Conservation (phyloP, 2,113 vertebrate species). For the Gracilinanus agilis region DNA sequence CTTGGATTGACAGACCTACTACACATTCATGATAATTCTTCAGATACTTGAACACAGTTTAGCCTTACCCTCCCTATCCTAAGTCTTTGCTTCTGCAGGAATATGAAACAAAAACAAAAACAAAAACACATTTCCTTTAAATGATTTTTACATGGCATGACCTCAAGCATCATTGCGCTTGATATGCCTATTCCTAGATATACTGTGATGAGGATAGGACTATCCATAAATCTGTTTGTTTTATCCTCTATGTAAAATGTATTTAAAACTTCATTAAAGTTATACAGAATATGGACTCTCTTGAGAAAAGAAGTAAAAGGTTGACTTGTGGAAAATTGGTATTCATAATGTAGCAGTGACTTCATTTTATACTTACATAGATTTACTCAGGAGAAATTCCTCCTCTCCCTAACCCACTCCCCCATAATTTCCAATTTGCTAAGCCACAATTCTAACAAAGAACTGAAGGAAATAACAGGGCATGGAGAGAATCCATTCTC, state of each 20-base stretch:
- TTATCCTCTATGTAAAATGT: not conserved
- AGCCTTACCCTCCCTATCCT: not conserved
- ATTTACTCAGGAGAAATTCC: no score
- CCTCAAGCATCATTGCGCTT: not conserved
- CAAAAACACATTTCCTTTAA: no score
- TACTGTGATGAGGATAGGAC: not conserved
- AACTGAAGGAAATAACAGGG: not conserved
- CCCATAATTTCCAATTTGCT: no score
- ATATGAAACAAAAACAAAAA: no score
- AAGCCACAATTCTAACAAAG: constrained; percentile 1
- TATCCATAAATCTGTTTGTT: not conserved
- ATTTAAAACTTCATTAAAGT: not conserved
- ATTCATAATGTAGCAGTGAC: no score
- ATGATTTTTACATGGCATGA: not conserved
- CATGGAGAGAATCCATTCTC: not conserved
- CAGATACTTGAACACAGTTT: not conserved
- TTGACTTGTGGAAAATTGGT: no score
- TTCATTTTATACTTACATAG: no score
- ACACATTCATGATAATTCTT: not conserved
- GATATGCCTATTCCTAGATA: not conserved
- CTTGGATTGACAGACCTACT: not conserved
- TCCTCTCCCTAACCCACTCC: no score
- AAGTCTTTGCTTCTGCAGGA: not conserved
- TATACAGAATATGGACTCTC: not conserved
- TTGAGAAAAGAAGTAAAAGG: not conserved